A percentile compares a stretch with the other conserved stretches of the same genome.
Conservation (phyloP, 2,113 vertebrate genomes). For the Manacus vitellinus region DNA sequence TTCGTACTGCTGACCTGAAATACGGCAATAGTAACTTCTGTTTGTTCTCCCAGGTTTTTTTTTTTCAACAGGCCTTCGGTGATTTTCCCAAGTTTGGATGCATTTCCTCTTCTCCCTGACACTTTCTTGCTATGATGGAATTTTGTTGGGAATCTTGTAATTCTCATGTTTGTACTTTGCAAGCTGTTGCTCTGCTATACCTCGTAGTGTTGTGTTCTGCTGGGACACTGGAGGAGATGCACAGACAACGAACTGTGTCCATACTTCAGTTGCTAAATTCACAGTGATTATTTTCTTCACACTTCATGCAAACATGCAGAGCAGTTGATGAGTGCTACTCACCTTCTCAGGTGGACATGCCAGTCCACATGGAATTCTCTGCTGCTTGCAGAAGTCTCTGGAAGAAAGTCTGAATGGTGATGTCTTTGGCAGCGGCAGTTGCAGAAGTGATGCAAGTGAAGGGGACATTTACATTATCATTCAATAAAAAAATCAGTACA, state of each 20-base stretch:
- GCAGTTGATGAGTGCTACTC: not conserved
- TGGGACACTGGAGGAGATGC: not conserved
- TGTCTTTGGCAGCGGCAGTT: not conserved
- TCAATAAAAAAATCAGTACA: not conserved
- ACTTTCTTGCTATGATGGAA: not conserved
- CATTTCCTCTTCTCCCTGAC: not conserved
- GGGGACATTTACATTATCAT: not conserved
- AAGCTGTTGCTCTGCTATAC: not conserved
- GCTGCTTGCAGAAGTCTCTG: not conserved
- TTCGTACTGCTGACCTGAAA: not conserved
- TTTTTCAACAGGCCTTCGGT: not conserved
- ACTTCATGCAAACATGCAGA: not conserved
- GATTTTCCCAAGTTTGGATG: not conserved
- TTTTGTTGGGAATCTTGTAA: not conserved
- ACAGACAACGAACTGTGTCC: not conserved
- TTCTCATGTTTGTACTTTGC: not conserved
- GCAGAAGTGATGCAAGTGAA: not conserved
- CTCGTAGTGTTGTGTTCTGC: not conserved
- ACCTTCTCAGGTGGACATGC: not conserved
- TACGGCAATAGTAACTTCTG: not conserved
- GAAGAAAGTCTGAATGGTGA: not conserved
- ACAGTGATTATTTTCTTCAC: not conserved
- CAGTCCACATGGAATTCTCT: not conserved
- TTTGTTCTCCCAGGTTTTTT: not conserved
- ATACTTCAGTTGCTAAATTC: not conserved